phyloP scores from a whole-genome alignment of 2,113 vertebrate genomes.

The Turdus rufiventris region DNA sequence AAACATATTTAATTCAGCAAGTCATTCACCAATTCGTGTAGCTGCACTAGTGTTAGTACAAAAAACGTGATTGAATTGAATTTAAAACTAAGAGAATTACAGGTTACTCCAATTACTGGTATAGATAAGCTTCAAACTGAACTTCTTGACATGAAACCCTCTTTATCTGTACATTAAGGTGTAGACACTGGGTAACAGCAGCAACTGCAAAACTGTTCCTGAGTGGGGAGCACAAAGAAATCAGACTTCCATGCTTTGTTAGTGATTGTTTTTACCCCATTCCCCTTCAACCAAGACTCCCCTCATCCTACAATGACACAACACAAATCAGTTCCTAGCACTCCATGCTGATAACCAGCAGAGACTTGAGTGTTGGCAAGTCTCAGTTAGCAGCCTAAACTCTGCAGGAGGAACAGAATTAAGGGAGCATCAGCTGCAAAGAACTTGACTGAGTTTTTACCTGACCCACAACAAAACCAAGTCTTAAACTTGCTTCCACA shows the following conservation, averaged over 20 bases:
- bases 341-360: neutral
- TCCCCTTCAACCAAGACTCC: neutral
- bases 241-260: neutral
- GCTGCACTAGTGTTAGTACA: neutral
- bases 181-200: neutral
- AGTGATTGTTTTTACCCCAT: neutral
- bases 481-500: neutral
- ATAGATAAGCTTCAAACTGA: neutral
- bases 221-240: neutral
- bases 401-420: neutral
- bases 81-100: neutral
- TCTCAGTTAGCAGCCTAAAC: neutral
- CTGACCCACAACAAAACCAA: neutral
- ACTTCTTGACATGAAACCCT: neutral
- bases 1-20: neutral
- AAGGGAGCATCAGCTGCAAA: neutral
- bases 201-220: neutral
- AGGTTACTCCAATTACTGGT: neutral
- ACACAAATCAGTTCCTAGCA: neutral
- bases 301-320: neutral
- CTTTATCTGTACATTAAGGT: accelerated
- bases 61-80: neutral
- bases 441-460: neutral
- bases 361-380: neutral
- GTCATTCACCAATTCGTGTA: neutral